These are phyloP conservation scores for Macrotus californicus DNA, from an alignment of 2,113 vertebrate genomes.

Conservation along the genomic window DNA sequence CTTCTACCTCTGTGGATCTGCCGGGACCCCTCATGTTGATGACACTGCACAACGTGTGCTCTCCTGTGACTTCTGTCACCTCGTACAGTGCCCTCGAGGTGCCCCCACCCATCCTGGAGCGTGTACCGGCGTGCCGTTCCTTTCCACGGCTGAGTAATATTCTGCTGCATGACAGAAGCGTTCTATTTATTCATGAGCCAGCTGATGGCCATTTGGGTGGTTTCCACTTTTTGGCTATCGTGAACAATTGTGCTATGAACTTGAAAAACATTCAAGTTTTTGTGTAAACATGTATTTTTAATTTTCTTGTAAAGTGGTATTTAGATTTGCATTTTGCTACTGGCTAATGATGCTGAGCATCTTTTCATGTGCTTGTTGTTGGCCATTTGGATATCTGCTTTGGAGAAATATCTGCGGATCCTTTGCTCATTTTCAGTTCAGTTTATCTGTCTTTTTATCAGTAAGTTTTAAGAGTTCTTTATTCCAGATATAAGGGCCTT, in stretches of 20 bases:
- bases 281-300: neutral
- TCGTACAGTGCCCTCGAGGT: neutral
- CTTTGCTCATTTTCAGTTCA: neutral
- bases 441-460: neutral
- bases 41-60: rapidly evolving
- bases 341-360: no score
- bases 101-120: rapidly evolving
- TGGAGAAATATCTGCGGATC: neutral
- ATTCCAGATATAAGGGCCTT: neutral
- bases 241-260: neutral
- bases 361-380: neutral
- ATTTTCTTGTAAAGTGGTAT: neutral
- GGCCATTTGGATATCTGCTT: neutral
- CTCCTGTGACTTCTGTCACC: neutral
- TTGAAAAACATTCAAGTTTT: neutral
- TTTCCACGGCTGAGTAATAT: neutral
- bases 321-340: neutral
- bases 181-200: neutral
- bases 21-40: neutral
- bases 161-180: rapidly evolving
- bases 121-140: rapidly evolving
- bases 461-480: neutral
- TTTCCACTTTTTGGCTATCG: neutral
- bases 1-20: neutral
- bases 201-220: rapidly evolving